Evolutionary conservation across 2,113 vertebrate species (phyloP).

Genomic region (cattle (Bos taurus)): ARS-UCD2.0 NC_037338.1:77582001-77582500

Average conservation of each 20-base stretch:
- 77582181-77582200: background rate
- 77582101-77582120: background rate
- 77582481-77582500: background rate
- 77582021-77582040: background rate
- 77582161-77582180: background rate
- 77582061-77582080: background rate
- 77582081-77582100: background rate
- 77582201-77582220: background rate
- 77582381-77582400: slow-evolving; percentile 48
- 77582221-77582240: background rate
- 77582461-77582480: background rate
- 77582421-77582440: background rate
- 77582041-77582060: background rate
- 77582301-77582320: background rate
- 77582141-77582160: background rate
- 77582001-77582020: background rate
- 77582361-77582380: slow-evolving; percentile 34
- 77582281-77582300: background rate
- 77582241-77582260: background rate
- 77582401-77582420: slow-evolving; percentile 43
- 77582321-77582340: background rate
- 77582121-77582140: background rate
- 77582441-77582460: slow-evolving; percentile 39
- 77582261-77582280: background rate
- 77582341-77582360: background rate